A percentile compares a stretch with the other conserved stretches of the same genome.
phyloP scores from a whole-genome alignment of 2,888 invertebrate species.

The Agrenia bidenticulata region DNA sequence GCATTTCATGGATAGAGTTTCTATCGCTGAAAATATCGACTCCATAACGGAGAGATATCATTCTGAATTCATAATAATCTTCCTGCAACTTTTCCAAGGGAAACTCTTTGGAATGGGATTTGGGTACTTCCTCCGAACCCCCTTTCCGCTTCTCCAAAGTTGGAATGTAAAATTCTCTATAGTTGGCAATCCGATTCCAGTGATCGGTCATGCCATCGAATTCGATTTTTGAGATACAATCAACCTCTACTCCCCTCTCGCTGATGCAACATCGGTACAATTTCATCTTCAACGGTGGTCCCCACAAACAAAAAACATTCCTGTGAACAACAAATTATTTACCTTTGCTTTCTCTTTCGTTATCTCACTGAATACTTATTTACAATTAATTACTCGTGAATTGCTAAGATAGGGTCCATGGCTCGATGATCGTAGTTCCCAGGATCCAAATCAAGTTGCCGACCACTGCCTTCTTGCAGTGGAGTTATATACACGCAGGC shows the following conservation, averaged over 20 bases:
- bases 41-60: conserved; percentile 5
- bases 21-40: not conserved
- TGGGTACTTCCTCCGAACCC: not conserved
- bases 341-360: not conserved
- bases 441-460: not conserved
- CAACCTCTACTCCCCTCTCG: no score
- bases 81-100: not conserved
- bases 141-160: not conserved
- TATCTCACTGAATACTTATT: no score
- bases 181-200: not conserved
- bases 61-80: conserved; percentile 1
- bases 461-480: not conserved
- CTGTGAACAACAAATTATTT: conserved; percentile 1
- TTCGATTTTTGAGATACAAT: no score
- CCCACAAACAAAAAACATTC: conserved; percentile 7
- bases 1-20: not conserved
- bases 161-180: conserved; percentile 7
- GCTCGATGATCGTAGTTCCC: not conserved
- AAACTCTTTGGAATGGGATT: not conserved
- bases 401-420: conserved; percentile 12
- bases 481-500: not conserved
- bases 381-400: conserved; percentile 8
- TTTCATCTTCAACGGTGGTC: not conserved
- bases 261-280: not conserved
- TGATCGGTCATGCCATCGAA: not conserved